Conservation (phyloP, 2,888 invertebrate species). For the Eurytoma californica region DNA sequence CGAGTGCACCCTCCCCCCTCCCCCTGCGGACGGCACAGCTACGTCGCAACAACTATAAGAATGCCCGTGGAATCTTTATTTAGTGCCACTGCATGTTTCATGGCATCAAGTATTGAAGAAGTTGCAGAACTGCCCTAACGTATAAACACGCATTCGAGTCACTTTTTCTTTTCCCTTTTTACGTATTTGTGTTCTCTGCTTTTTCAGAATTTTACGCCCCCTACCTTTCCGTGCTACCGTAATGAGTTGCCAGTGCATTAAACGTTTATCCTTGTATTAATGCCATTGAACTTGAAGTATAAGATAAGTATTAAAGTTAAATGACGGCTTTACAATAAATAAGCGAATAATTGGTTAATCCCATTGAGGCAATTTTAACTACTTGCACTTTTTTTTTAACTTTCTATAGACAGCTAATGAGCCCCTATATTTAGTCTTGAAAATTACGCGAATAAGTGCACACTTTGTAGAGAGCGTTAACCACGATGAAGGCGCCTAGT, state of each 20-base stretch:
- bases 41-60: conserved; percentile 39
- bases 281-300: no score
- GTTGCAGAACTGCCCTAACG: conserved; percentile 20
- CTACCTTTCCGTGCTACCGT: no score
- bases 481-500: background rate
- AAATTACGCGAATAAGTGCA: background rate
- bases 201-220: no score
- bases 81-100: conserved; percentile 51
- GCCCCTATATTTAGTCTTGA: background rate
- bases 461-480: background rate
- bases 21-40: background rate
- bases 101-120: conserved; percentile 43
- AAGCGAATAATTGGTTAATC: background rate
- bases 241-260: no score
- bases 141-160: background rate
- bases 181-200: no score
- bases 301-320: no score
- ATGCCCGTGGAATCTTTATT: conserved; percentile 51
- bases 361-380: background rate
- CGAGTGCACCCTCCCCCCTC: no score
- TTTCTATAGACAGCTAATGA: conserved; percentile 1
- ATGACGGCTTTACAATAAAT: background rate
- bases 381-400: conserved; percentile 5
- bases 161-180: no score
- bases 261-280: no score